Evolutionary conservation across 2,888 invertebrate species (phyloP).

Genomic region (Himalopsyche kuldschensis): DNA sequence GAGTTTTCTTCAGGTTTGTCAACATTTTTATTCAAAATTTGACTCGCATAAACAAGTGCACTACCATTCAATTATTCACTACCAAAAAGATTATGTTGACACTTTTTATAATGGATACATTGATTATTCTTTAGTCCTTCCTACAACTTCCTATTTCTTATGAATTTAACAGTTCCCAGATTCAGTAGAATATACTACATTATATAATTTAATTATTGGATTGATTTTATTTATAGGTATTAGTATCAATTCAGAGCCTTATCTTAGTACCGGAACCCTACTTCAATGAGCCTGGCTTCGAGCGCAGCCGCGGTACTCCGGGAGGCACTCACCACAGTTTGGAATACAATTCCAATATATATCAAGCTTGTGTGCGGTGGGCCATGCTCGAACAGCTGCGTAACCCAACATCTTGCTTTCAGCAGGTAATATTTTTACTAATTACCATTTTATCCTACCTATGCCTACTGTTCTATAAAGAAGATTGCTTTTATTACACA

Average conservation of each 20-base stretch:
- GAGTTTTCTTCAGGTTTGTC: slow-evolving; percentile 76
- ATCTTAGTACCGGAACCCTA: slow-evolving; percentile 92
- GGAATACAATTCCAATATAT: slow-evolving; percentile 94
- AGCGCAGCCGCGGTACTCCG: slow-evolving; percentile 84
- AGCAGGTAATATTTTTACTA: slow-evolving; percentile 62
- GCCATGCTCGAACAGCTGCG: slow-evolving; percentile 93
- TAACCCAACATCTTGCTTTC: slow-evolving; percentile 89
- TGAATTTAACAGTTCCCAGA: too few species aligned
- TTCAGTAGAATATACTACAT: too few species aligned
- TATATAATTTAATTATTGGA: not conserved
- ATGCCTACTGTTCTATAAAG: not conserved
- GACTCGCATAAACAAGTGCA: not conserved
- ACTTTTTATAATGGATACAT: too few species aligned
- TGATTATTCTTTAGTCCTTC: too few species aligned
- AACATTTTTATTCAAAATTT: not conserved
- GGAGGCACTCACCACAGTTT: slow-evolving; percentile 86
- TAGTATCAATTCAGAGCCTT: slow-evolving; percentile 90
- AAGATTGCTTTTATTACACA: not conserved
- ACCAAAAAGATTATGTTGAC: not conserved
- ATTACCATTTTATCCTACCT: too few species aligned
- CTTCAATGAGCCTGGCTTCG: slow-evolving; percentile 94
- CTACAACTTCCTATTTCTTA: too few species aligned
- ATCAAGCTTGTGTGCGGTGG: slow-evolving; percentile 93
- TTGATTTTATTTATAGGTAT: slow-evolving; percentile 60
- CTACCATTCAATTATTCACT: not conserved